Evolutionary conservation across 2,113 vertebrate species (phyloP).

Genomic region (Physeter macrocephalus): DNA sequence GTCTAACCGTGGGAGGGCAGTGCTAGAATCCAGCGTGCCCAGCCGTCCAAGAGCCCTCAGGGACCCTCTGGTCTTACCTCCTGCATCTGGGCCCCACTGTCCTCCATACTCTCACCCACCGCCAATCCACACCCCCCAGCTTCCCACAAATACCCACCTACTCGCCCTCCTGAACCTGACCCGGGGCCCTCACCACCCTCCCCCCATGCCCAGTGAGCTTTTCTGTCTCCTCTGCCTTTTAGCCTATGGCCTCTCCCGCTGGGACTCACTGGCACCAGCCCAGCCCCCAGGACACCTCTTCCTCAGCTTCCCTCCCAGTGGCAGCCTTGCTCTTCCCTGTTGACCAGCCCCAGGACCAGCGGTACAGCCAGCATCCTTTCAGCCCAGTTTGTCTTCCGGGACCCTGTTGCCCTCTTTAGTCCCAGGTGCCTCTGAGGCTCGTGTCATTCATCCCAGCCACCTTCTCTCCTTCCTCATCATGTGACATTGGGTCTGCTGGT

Average conservation of each 20-base stretch:
- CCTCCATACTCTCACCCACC: neutral
- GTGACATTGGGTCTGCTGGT: rapidly evolving
- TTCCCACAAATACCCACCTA: neutral
- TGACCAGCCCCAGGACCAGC: neutral
- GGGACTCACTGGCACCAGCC: neutral
- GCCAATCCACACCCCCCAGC: rapidly evolving
- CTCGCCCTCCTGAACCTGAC: neutral
- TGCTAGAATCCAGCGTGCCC: rapidly evolving
- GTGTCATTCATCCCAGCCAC: neutral
- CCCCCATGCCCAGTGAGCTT: rapidly evolving
- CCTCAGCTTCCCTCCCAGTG: neutral
- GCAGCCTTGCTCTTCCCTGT: neutral
- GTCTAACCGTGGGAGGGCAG: rapidly evolving
- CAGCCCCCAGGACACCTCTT: too few relatives aligned
- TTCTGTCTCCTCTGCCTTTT: neutral
- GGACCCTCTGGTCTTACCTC: too few relatives aligned
- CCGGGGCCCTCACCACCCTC: neutral
- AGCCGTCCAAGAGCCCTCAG: rapidly evolving
- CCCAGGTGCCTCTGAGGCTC: neutral
- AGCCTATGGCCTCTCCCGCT: too few relatives aligned
- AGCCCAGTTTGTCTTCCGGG: neutral
- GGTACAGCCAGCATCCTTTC: neutral
- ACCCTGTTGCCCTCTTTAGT: neutral
- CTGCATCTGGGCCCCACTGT: rapidly evolving
- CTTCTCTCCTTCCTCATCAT: neutral